Base-by-base conservation (phyloP, 2,797 vertebrate species). In the Euthynnus affinis region DNA sequence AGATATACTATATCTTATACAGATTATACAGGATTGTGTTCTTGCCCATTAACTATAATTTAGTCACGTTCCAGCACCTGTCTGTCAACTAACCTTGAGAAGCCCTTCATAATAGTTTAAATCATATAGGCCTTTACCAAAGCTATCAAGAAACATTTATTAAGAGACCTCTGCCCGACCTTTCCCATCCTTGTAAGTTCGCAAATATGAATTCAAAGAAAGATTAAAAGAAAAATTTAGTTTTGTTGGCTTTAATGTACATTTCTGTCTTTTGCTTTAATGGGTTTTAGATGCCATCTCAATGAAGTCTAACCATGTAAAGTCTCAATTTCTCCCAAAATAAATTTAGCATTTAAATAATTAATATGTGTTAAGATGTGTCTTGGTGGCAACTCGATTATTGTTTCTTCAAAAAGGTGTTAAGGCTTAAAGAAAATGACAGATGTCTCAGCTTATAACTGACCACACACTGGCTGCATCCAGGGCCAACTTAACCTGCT, bases 81-180 rank as follows among this genome's bases (percentile, higher is more conserved):
- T 83, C 65, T 61, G 13, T 74, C 67, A 34, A 46, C 68, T 75
- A 10, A 66, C 59, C 71, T 61, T 72, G 53, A 58, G 49, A 44
- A 42, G 72, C 57, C 78, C 56, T 76, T 84, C 46, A 13, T 62
- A 62, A 2, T 9, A 52, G 49, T 53, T 52, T 22, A 42, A 23
- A 59, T 59, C 48, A 34, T 3, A 25, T 18, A 37, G 49, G 32
- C 51, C 56, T 51, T 25, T 25, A 76, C 51, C 76, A 85, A 82
- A 64, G 27, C 22, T 60, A 57, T 60, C 46, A 25, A 63, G n/a
- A 70, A 48, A 48, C 40, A 0, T 14, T 49, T 57, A 68, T 37
- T 40, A 46, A 55, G 25, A 52, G 37, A 64, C 73, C 46, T 25
- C 29, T 22, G 37, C 23, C 34, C 0, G 10, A 74, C 62, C 37